These are phyloP conservation scores for Ectropis grisescens DNA, from an alignment of 1,140 invertebrate species.

Conservation along the genomic window DNA sequence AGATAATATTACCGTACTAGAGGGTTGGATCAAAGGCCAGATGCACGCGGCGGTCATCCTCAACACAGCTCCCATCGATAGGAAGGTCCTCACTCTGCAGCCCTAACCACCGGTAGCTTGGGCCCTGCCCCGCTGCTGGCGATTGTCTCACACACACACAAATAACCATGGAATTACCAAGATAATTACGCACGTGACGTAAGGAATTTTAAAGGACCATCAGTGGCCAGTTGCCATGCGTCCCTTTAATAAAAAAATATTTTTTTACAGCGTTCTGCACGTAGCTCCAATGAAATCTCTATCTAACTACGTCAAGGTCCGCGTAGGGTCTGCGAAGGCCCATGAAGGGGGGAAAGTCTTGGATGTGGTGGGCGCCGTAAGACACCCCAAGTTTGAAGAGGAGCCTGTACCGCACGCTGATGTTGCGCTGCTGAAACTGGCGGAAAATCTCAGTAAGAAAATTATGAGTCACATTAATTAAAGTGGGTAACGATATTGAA, in stretches of 20 bases:
- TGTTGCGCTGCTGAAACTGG: slow-evolving; percentile 42
- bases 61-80: no score
- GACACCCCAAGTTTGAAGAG: slow-evolving; percentile 59
- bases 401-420: slow-evolving; percentile 58
- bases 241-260: not conserved
- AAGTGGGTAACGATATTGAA: not conserved
- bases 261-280: slow-evolving; percentile 35
- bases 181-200: no score
- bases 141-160: no score
- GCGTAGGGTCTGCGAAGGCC: slow-evolving; percentile 36
- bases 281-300: slow-evolving; percentile 44
- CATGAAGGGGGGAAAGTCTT: slow-evolving; percentile 42
- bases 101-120: no score
- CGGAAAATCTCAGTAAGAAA: slow-evolving; percentile 35
- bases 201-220: no score
- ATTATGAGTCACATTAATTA: slow-evolving; percentile 3
- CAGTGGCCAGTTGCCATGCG: no score
- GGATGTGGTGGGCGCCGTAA: slow-evolving; percentile 39
- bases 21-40: no score
- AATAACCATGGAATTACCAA: no score
- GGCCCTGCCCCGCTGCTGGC: no score
- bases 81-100: no score
- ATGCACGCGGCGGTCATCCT: no score
- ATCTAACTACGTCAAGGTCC: slow-evolving; percentile 40
- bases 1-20: no score